Conservation (phyloP, 2,888 invertebrate species). For the Acanthosepion esculentum region DNA sequence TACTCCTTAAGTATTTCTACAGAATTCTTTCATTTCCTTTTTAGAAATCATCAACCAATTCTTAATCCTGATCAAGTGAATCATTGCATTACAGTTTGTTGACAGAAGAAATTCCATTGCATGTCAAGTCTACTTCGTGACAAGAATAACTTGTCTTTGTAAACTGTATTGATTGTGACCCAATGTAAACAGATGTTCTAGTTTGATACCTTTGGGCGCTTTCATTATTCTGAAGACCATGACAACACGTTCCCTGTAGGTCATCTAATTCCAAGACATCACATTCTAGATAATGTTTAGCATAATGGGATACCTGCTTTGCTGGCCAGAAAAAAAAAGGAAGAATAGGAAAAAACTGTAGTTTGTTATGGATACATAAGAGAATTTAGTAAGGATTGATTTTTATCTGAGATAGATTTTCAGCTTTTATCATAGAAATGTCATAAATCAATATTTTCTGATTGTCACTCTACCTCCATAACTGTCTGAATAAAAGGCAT, state of each 20-base stretch:
- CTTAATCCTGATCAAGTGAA: neutral
- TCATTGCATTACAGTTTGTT: neutral
- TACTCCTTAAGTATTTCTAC: neutral
- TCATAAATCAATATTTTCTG: neutral
- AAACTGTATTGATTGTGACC: neutral
- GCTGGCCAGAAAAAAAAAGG: neutral
- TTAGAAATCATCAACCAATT: neutral
- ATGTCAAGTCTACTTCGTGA: conserved; percentile 25
- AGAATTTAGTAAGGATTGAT: neutral
- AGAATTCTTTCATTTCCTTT: neutral
- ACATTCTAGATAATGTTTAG: neutral
- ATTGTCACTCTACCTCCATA: no score
- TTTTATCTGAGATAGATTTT: neutral
- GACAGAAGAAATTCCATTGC: neutral
- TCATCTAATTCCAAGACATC: neutral
- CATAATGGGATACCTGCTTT: neutral
- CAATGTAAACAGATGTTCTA: neutral
- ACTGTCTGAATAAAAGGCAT: no score
- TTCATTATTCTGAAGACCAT: neutral
- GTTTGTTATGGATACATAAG: neutral
- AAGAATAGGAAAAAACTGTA: neutral
- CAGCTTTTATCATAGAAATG: neutral
- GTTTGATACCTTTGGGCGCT: neutral
- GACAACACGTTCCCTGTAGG: neutral
- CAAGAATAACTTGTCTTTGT: neutral